A percentile compares a stretch with the other conserved stretches of the same genome.
phyloP scores from a whole-genome alignment of 30 jellyfish, hydroid and myxozoan species.

The Chrysaora quinquecirrha region DNA sequence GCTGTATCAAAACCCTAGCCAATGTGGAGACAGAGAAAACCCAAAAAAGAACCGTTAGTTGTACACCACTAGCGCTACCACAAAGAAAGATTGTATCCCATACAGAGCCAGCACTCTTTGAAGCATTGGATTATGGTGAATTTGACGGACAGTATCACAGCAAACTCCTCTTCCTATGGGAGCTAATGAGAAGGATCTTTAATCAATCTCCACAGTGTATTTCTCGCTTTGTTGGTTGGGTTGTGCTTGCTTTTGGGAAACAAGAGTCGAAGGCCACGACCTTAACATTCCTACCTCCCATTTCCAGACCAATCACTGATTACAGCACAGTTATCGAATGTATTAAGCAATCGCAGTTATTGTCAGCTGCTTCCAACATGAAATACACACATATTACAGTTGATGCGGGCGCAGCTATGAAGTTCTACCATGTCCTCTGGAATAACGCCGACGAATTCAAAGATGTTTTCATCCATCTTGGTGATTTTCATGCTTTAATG shows the following conservation, averaged over 20 bases:
- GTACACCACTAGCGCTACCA: slow-evolving; percentile 5
- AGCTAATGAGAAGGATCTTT: not conserved
- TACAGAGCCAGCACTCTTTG: too few species aligned
- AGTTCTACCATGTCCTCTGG: too few species aligned
- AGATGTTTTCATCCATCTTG: too few species aligned
- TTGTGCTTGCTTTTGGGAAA: not conserved
- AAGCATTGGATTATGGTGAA: not conserved
- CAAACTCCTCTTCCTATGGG: slow-evolving; percentile 28
- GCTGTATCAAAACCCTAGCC: not conserved
- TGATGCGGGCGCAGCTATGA: too few species aligned
- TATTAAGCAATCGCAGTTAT: slow-evolving; percentile 4
- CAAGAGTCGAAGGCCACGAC: not conserved
- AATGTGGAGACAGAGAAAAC: not conserved
- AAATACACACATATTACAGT: too few species aligned
- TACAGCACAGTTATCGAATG: too few species aligned
- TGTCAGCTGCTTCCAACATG: slow-evolving; percentile 21
- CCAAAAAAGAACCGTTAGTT: slow-evolving; percentile 3
- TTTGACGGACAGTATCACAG: not conserved
- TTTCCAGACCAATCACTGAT: slow-evolving; percentile 15
- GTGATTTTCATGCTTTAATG: too few species aligned
- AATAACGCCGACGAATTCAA: too few species aligned
- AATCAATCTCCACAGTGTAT: slow-evolving; percentile 2
- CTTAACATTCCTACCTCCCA: too few species aligned
- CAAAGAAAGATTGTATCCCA: not conserved
- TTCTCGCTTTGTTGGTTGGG: slow-evolving; percentile 54